These are phyloP conservation scores for Bungarus multicinctus DNA, from an alignment of 2,113 vertebrate genomes.

Conservation along the genomic window DNA sequence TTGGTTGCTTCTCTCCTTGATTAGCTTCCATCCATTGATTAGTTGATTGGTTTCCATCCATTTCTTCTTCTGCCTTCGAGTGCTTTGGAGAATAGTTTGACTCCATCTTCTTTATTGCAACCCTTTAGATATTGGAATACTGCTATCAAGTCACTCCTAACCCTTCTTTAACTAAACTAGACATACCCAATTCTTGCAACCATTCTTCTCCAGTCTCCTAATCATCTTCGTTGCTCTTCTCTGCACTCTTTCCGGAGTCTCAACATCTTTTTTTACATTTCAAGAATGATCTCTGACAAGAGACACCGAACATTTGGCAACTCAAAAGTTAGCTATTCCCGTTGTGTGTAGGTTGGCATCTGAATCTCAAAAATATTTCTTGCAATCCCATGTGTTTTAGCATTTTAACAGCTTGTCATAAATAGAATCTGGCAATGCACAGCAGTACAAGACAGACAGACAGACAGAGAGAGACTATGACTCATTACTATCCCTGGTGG, in stretches of 20 bases:
- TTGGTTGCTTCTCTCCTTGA: neutral
- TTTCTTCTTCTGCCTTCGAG: neutral
- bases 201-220: neutral
- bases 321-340: neutral
- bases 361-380: neutral
- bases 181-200: no score
- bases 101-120: neutral
- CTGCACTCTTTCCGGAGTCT: neutral
- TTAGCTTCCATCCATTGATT: neutral
- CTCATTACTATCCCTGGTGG: neutral
- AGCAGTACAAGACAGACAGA: neutral
- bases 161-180: neutral
- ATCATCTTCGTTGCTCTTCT: neutral
- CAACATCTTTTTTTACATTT: neutral
- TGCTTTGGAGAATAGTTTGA: neutral
- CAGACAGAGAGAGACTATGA: neutral
- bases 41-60: neutral
- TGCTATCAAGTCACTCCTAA: neutral
- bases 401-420: constrained; percentile 15
- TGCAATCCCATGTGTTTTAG: constrained; percentile 13
- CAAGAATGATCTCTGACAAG: neutral
- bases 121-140: neutral
- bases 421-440: neutral
- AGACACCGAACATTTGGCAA: neutral
- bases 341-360: constrained; percentile 4